These are phyloP conservation scores for Rachycentron canadum DNA, from an alignment of 2,797 vertebrate genomes.

Conservation along the genomic window DNA sequence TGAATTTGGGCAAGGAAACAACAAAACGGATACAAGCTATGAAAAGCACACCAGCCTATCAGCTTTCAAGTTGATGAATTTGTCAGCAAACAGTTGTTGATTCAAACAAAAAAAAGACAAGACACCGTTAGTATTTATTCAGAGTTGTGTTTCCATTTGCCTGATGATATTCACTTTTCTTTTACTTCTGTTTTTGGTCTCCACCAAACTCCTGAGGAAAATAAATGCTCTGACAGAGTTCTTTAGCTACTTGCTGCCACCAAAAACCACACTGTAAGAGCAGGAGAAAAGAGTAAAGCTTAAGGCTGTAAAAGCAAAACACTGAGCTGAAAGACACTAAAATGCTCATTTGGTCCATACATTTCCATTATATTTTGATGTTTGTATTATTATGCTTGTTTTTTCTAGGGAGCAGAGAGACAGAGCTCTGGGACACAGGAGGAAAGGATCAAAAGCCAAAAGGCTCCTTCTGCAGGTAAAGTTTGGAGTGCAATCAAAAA, in stretches of 20 bases:
- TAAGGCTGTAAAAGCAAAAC: background rate
- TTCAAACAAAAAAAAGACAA: no score
- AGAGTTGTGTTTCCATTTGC: background rate
- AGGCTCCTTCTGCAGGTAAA: slow-evolving; percentile 92
- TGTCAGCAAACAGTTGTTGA: background rate
- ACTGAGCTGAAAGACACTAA: background rate
- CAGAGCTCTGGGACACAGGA: slow-evolving; percentile 90
- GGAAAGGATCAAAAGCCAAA: slow-evolving; percentile 93
- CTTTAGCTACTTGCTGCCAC: no score
- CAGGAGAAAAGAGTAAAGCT: background rate
- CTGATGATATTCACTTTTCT: no score
- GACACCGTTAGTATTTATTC: no score
- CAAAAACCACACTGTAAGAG: no score
- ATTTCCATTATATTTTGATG: background rate
- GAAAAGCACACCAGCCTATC: no score
- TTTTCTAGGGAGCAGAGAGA: slow-evolving; percentile 92
- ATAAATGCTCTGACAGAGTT: background rate
- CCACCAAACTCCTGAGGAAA: background rate
- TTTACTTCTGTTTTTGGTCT: no score
- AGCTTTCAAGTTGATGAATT: no score
- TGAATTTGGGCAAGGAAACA: no score
- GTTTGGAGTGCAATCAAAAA: background rate
- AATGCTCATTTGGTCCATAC: background rate
- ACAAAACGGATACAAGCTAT: no score
- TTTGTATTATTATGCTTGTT: slow-evolving; percentile 46